Evolutionary conservation across 1,140 invertebrate genomes (phyloP).

Genomic region (Paraescarpia echinospica): DNA sequence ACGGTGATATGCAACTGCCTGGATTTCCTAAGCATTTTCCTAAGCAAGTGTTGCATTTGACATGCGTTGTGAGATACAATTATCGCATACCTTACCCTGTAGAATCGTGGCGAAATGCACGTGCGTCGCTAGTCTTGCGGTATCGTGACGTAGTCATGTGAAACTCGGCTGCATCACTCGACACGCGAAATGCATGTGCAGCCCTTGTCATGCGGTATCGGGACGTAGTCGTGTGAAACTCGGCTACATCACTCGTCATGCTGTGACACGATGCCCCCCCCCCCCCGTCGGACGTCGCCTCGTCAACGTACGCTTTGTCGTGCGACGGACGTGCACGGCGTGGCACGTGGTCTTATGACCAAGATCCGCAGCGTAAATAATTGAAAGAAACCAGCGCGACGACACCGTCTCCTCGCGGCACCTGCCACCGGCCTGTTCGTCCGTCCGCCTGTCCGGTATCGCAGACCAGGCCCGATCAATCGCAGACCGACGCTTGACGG

Average conservation of each 20-base stretch:
- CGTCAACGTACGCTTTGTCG: background rate
- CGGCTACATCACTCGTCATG: background rate
- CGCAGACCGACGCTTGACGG: no score
- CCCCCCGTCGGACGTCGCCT: background rate
- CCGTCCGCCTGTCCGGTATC: no score
- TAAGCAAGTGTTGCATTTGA: no score
- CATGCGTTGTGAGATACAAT: no score
- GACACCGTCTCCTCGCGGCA: background rate
- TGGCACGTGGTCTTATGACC: background rate
- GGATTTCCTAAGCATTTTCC: background rate
- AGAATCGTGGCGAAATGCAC: no score
- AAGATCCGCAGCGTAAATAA: background rate
- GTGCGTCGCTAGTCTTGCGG: background rate
- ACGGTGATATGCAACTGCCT: background rate
- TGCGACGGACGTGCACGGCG: background rate
- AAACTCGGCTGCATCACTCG: background rate
- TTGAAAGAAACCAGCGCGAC: background rate
- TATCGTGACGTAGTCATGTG: background rate
- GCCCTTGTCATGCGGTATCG: background rate
- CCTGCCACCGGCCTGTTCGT: background rate
- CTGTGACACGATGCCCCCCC: background rate
- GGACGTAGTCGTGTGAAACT: background rate
- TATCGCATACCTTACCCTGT: no score
- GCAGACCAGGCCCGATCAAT: no score
- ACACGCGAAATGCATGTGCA: no score